phyloP scores from a whole-genome alignment of 2,797 vertebrate genomes.

The Peromyscus nudipes region DNA sequence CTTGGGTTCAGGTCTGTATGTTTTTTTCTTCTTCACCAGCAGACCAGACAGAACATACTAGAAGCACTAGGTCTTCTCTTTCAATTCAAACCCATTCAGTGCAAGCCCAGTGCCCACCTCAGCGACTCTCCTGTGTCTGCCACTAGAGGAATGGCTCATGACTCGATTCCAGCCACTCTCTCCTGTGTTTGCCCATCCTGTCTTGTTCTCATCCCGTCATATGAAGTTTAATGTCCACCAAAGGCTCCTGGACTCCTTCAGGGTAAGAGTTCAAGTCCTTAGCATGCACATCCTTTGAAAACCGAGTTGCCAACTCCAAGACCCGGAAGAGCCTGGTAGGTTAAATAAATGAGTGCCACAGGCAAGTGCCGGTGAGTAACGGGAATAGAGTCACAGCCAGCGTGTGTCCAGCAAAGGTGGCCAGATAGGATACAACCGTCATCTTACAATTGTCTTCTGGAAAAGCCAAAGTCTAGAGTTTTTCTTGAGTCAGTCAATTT shows the following conservation, averaged over 20 bases:
- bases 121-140: neutral
- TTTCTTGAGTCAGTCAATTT: slow-evolving; percentile 4
- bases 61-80: neutral
- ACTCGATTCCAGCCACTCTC: neutral
- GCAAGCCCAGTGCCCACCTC: neutral
- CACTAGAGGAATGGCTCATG: neutral
- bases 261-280: slow-evolving; percentile 42
- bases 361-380: neutral
- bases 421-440: neutral
- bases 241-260: neutral
- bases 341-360: neutral
- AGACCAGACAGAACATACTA: neutral
- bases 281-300: neutral
- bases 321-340: neutral
- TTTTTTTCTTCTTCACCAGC: neutral
- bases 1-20: neutral
- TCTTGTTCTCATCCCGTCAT: neutral
- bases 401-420: neutral
- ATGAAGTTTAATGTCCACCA: slow-evolving; percentile 4
- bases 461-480: slow-evolving; percentile 45
- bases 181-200: neutral
- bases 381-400: neutral
- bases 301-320: slow-evolving; percentile 12
- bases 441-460: neutral
- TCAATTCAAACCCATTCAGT: neutral